Conservation (phyloP, 2,113 vertebrate genomes). For the Nannospalax galili region DNA sequence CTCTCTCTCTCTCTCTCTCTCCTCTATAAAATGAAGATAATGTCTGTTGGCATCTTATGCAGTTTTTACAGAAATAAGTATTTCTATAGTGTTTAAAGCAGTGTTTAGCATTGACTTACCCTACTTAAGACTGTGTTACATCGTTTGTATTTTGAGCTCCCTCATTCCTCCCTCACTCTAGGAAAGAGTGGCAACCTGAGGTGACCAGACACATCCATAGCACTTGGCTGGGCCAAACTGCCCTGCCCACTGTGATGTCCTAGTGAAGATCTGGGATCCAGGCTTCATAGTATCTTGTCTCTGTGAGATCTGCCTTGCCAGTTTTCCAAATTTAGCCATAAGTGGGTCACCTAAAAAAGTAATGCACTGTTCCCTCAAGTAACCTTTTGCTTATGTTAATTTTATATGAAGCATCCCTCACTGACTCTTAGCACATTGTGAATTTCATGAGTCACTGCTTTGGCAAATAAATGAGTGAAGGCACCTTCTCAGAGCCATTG, state of each 20-base stretch:
- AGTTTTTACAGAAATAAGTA: background rate
- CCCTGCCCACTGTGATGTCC: slow-evolving; percentile 36
- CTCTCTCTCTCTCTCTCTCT: too few species aligned
- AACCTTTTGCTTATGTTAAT: slow-evolving; percentile 79
- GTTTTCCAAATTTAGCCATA: slow-evolving; percentile 79
- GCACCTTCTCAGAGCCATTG: slow-evolving; percentile 52
- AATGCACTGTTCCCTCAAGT: slow-evolving; percentile 79
- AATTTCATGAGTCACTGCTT: slow-evolving; percentile 80
- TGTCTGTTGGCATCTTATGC: background rate
- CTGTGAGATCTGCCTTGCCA: slow-evolving; percentile 52
- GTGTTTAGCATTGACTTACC: background rate
- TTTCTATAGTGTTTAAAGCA: background rate
- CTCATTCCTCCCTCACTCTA: background rate
- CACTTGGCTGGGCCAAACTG: slow-evolving; percentile 4
- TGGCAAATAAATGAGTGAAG: slow-evolving; percentile 37
- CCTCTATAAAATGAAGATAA: background rate
- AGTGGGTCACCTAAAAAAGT: slow-evolving; percentile 81
- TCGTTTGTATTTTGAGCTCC: background rate
- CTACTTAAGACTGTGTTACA: background rate
- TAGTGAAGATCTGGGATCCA: slow-evolving; percentile 37
- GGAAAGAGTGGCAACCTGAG: background rate
- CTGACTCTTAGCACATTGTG: slow-evolving; percentile 64
- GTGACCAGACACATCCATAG: background rate
- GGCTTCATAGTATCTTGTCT: slow-evolving; percentile 66
- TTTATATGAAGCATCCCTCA: slow-evolving; percentile 74